These are phyloP conservation scores for Gallirallus australis DNA, from an alignment of 2,797 vertebrate species.

Conservation along the genomic window DNA sequence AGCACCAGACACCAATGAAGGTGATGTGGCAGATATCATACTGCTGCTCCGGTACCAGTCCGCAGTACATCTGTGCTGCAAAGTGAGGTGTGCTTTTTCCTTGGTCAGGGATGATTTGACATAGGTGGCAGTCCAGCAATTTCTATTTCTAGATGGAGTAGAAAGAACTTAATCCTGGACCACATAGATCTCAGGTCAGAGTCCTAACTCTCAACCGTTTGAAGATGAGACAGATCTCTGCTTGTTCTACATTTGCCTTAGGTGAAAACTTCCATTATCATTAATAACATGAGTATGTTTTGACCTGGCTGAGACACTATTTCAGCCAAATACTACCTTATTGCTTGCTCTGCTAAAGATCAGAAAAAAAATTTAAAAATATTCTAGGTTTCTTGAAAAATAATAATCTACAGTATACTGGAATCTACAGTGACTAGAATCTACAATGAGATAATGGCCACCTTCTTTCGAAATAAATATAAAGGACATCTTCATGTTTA, in stretches of 20 bases:
- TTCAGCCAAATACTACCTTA: neutral
- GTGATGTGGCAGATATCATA: neutral
- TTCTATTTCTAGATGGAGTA: neutral
- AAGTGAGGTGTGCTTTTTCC: neutral
- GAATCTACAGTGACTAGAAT: neutral
- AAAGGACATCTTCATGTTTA: neutral
- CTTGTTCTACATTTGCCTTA: neutral
- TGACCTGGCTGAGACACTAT: neutral
- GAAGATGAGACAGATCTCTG: neutral
- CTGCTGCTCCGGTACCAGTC: accelerated
- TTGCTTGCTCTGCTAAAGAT: neutral
- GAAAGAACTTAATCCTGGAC: neutral
- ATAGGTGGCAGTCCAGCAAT: neutral
- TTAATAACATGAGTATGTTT: neutral
- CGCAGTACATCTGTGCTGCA: neutral
- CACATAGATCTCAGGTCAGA: neutral
- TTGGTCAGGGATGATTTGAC: neutral
- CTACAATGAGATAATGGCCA: neutral
- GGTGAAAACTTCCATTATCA: neutral
- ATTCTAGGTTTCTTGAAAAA: neutral
- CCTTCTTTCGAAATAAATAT: neutral
- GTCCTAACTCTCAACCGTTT: neutral
- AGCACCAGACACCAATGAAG: neutral
- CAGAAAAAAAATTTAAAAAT: neutral
- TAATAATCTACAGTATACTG: neutral